Base-by-base conservation (phyloP, 2,113 vertebrate species). In the Daboia siamensis region DNA sequence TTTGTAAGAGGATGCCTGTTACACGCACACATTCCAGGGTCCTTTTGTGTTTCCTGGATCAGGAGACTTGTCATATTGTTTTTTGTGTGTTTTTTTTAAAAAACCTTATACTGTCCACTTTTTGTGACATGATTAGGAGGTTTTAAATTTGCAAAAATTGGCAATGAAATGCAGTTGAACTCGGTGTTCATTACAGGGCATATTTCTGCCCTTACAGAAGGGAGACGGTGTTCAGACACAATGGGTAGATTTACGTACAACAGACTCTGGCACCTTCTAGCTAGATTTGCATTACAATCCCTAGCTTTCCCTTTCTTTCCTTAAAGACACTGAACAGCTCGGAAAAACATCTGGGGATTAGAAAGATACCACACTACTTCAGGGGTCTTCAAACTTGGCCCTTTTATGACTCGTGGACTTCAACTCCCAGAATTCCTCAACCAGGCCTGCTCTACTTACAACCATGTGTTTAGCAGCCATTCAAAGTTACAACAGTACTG, bases 341-440 rank as follows among this genome's bases (percentile, higher is more conserved):
- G 39, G 54, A 57, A 92, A 89, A 54, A 48, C 8, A 15, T 57
- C 7, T 89, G 69, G 74, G 29, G 23, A 26, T 17, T 51, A 61
- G 74, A 86, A 74, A 24, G 21, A 86, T 54, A 52, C 4, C 48
- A 95, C 57, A 86, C 93, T 95, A 51, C 48, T 10, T 51, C 48
- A 51, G 48, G 48, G 48, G 48, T 51, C 48, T 51, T 51, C 55
- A 20, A 55, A 4, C 55, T 56, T 56, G 55, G 5, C 55, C 17
- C 1, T 3, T 56, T 21, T 56, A 56, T 5, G 5, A 56, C 55
- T 56, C 21, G 55, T 6, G 55, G 55, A 56, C 55, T 56, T 56
- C 55, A 21, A 21, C 20, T 56, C 20, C 55, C 55, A 21, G 55
- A 56, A 56, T 56, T 56, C 55, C 55, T 20, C 55, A 56, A 15